Base-by-base conservation (phyloP, 2,888 invertebrate genomes). In the Clanis bilineata region DNA sequence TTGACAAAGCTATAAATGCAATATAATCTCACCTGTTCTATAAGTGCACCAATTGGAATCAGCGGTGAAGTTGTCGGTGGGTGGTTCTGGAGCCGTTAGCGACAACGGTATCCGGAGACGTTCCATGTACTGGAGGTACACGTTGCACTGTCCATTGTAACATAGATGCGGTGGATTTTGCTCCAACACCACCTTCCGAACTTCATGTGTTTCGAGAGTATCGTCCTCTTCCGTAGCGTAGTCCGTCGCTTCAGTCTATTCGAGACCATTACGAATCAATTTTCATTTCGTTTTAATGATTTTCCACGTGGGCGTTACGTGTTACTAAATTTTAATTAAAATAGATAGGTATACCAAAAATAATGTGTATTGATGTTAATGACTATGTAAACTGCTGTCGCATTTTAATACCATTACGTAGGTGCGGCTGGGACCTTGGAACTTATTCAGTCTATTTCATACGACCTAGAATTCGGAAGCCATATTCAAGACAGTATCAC, bases 21-120 rank as follows among this genome's bases (percentile, higher is more conserved):
- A 56, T 56, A 3, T 22, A 22, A 21, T 67, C 75, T 73, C 64
- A 86, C 88, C 84, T 59, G 87, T 84, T 3, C 76, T 73, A 86
- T 96, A 96, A 63, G 93, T 94, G 83, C 96, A 96, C 93, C 95
- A 95, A 61, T 87, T 85, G 44, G 89, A 83, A 23, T 90, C 85
- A 3, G 84, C 79, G 0, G 89, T 85, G 39, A 76, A 69, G 64
- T 87, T 85, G 57, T 85, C 84, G 9, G 82, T 79, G 0, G 75
- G 76, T 1, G 77, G 71, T 4, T 82, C 83, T 0, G 88, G 88
- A 0, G 89, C 87, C 28, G 80, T 64, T 43, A 91, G 69, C 0
- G 90, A 77, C 21, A 91, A 74, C 9, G 88, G 90, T 60, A 90
- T 74, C 1, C 86, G 76, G 67, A 90, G 73, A 2, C 88, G 75